phyloP scores from a whole-genome alignment of 2,888 invertebrate genomes.

The Cheilosia vernalis region DNA sequence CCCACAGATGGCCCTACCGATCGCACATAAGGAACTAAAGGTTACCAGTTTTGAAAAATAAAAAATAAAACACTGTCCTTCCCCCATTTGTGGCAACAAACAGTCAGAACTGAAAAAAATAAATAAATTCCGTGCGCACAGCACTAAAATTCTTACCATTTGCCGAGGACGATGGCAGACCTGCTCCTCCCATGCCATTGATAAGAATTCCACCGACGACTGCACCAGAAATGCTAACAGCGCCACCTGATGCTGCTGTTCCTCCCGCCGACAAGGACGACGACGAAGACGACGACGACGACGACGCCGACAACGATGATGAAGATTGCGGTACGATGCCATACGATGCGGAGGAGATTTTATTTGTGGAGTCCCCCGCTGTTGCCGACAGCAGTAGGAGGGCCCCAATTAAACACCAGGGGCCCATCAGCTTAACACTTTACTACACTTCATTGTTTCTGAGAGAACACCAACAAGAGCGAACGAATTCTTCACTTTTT shows the following conservation, averaged over 20 bases:
- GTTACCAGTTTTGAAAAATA: too few species aligned
- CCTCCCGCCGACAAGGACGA: constrained; percentile 75
- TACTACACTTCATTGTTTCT: constrained; percentile 76
- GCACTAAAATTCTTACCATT: constrained; percentile 64
- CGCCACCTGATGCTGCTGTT: constrained; percentile 77
- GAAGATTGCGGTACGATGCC: constrained; percentile 80
- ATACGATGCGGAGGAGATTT: constrained; percentile 77
- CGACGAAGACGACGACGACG: constrained; percentile 67
- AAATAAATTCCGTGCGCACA: background rate
- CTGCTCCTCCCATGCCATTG: constrained; percentile 61
- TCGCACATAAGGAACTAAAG: too few species aligned
- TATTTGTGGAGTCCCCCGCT: constrained; percentile 83
- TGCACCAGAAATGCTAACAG: constrained; percentile 44
- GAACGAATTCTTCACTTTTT: constrained; percentile 70
- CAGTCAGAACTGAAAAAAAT: background rate
- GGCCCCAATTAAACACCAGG: constrained; percentile 83
- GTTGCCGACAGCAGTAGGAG: constrained; percentile 83
- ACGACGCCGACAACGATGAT: constrained; percentile 76
- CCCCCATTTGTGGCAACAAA: too few species aligned
- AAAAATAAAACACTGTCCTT: too few species aligned
- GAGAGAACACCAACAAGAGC: constrained; percentile 56
- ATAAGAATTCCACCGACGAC: constrained; percentile 61
- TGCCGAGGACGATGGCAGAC: constrained; percentile 61
- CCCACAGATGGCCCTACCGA: too few species aligned
- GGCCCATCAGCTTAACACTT: constrained; percentile 83